Percentiles rank a stretch among this genome's conserved stretches.
phyloP scores from a whole-genome alignment of 2,888 invertebrate genomes.

The Leptinotarsa tumamoca region DNA sequence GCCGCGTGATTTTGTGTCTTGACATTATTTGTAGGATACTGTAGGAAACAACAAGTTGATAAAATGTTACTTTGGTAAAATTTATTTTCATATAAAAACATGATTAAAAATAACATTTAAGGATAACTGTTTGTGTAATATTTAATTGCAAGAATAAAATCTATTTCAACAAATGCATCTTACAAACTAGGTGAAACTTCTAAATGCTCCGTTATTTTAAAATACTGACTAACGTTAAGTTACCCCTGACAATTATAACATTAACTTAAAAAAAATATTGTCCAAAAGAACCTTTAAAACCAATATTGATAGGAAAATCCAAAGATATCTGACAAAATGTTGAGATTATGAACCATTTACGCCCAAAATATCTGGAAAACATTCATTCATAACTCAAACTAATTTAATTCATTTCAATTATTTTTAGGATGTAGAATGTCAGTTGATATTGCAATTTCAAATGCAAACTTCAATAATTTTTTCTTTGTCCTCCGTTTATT shows the following conservation, averaged over 20 bases:
- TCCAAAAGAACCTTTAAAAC: too few species aligned
- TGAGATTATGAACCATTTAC: background rate
- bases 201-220: slow-evolving; percentile 44
- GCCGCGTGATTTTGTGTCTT: too few species aligned
- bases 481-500: background rate
- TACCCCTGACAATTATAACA: background rate
- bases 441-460: background rate
- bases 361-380: background rate
- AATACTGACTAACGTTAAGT: slow-evolving; percentile 17
- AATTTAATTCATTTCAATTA: background rate
- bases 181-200: slow-evolving; percentile 37
- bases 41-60: background rate
- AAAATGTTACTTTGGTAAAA: slow-evolving; percentile 3
- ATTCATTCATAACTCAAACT: background rate
- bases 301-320: too few species aligned
- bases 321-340: background rate
- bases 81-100: slow-evolving; percentile 30
- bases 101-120: slow-evolving; percentile 29
- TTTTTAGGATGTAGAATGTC: background rate
- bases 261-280: too few species aligned
- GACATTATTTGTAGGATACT: too few species aligned
- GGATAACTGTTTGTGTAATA: slow-evolving; percentile 21
- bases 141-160: slow-evolving; percentile 35
- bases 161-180: slow-evolving; percentile 37
- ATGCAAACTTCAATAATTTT: too few species aligned